Percentiles rank a stretch among this genome's conserved stretches.
These are phyloP conservation scores for Lamprotornis superbus DNA, from an alignment of 2,113 vertebrate species.

Conservation along the genomic window DNA sequence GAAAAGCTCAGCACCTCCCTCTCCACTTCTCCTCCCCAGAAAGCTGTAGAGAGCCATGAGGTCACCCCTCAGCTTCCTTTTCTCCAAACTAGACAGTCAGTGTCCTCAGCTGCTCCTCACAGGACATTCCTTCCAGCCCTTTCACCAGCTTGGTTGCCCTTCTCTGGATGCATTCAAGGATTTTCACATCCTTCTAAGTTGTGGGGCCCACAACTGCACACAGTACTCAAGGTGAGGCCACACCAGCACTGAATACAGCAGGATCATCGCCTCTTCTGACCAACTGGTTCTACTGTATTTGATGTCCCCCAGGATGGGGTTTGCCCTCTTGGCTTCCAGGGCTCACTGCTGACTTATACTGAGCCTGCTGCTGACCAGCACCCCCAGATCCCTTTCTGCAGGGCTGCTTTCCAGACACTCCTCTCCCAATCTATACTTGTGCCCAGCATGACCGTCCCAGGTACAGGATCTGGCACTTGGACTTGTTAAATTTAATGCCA, in stretches of 20 bases:
- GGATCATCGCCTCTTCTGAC: neutral
- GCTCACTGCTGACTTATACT: neutral
- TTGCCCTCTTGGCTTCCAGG: neutral
- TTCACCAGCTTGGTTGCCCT: too few relatives aligned
- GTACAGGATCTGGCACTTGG: neutral
- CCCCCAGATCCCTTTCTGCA: neutral
- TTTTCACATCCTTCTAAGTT: too few relatives aligned
- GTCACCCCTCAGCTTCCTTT: neutral
- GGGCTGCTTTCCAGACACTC: neutral
- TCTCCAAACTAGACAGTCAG: neutral
- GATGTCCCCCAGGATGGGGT: neutral
- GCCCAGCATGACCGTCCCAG: neutral
- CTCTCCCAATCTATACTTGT: neutral
- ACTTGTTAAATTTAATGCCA: neutral
- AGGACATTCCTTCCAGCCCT: too few relatives aligned
- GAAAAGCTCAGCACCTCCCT: too few relatives aligned
- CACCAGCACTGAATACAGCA: neutral
- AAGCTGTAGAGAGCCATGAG: neutral
- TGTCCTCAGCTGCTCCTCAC: neutral
- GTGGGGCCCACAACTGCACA: neutral
- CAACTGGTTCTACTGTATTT: neutral
- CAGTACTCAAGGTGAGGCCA: neutral
- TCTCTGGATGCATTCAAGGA: too few relatives aligned
- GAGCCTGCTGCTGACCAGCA: neutral
- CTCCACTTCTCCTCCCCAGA: neutral